Evolutionary conservation across 2,797 vertebrate genomes (phyloP), one percentile per base, ranked within the genome.

Genomic region (Chromobotia macracanthus): DNA sequence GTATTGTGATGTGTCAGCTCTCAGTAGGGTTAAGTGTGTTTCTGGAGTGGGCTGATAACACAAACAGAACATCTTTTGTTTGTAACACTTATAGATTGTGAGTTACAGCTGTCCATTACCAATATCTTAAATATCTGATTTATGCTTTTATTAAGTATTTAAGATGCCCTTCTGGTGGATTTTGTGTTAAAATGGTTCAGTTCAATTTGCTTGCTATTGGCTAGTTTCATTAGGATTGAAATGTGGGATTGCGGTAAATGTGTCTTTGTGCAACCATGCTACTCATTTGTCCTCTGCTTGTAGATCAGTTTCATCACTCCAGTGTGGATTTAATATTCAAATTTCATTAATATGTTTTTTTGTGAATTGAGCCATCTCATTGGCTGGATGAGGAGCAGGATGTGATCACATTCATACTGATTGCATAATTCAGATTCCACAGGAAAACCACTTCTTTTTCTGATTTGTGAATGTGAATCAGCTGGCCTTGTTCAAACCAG

Each of bases 331-430:
- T 61, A 80, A 25, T 72, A 31, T 66, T 61, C 21, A 18, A 58
- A n/a, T 63, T 68, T 70, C 41, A 25, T 56, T 35, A 25, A 46
- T 60, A 35, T 72, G 48, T 55, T 60, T 65, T 66, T 48, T 21
- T 75, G 67, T 46, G 48, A 74, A 79, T 50, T 80, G 35, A 71
- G 83, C 56, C n/a, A 65, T 80, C 18, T 64, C 31, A 80, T 65
- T 73, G 50, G 61, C 41, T 79, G 63, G 63, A 56, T 73, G 50
- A n/a, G n/a, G n/a, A n/a, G 46, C 16, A 50, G 60, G 67, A 61
- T 60, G 13, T 50, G 75, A 79, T 50, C 58, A 55, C 21, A 72
- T 77, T 35, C 25, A 44, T 66, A 55, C 50, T 74, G 55, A 74
- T 69, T 74, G 11, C 67, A 51, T 73, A 53, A 84, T 51, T 71